Evolutionary conservation across 2,797 vertebrate genomes (phyloP).

Genomic region (Spheniscus humboldti): DNA sequence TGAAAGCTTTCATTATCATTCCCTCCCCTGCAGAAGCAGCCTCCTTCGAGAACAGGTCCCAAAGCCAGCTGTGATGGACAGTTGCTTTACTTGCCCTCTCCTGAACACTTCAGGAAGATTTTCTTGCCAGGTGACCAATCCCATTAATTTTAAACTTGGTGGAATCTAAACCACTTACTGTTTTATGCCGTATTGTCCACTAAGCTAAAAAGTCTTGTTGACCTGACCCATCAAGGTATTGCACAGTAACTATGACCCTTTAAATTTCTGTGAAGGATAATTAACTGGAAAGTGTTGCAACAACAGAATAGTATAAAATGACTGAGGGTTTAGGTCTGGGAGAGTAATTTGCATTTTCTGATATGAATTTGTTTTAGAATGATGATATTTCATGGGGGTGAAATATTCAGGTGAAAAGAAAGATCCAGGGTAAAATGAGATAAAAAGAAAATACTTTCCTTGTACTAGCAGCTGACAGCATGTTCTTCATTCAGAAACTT

Average conservation of each 20-base stretch:
- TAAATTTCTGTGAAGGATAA: not conserved
- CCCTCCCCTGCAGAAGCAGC: not conserved
- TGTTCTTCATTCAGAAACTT: not conserved
- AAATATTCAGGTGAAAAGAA: not conserved
- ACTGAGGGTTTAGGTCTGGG: not conserved
- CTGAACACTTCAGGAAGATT: not conserved
- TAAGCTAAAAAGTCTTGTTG: not conserved
- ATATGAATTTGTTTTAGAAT: not conserved
- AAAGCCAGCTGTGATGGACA: not conserved
- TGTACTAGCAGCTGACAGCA: not conserved
- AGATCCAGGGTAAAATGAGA: not conserved
- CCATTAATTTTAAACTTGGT: not conserved
- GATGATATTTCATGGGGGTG: not conserved
- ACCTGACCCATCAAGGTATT: not conserved
- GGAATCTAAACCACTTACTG: not conserved
- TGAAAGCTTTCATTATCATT: not conserved
- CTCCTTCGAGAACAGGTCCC: not conserved
- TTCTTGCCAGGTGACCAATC: not conserved
- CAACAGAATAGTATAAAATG: not conserved
- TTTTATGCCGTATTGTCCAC: not conserved
- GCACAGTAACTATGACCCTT: not conserved
- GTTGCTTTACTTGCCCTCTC: not conserved
- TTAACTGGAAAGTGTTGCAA: not conserved
- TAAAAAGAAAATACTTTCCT: not conserved
- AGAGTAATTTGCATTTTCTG: not conserved